Evolutionary conservation across 35 echinoderm and acorn worm species (phyloP).

Genomic region (Holothuria glaberrima): DNA sequence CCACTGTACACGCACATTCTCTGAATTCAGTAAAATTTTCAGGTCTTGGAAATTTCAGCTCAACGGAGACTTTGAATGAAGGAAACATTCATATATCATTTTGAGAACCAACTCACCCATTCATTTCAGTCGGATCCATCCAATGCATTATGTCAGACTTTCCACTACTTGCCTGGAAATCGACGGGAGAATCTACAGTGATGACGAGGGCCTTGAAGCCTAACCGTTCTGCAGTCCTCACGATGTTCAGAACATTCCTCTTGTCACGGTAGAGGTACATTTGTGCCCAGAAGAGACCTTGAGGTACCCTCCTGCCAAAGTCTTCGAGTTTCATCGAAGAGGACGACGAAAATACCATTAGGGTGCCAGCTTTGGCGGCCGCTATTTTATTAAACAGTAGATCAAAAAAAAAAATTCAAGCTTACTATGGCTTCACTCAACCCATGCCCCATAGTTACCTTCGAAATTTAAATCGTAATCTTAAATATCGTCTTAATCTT

Average conservation of each 20-base stretch:
- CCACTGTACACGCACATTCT: too few relatives aligned
- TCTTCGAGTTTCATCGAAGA: constrained; percentile 5
- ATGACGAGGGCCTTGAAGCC: constrained; percentile 79
- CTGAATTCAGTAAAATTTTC: too few relatives aligned
- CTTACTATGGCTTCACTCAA: too few relatives aligned
- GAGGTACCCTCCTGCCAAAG: neutral
- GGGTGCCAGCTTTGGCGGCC: neutral
- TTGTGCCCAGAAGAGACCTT: constrained; percentile 62
- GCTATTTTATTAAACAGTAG: too few relatives aligned
- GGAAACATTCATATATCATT: too few relatives aligned
- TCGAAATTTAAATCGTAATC: too few relatives aligned
- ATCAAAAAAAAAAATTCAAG: too few relatives aligned
- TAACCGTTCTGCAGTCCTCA: constrained; percentile 62
- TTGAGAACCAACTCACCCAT: too few relatives aligned
- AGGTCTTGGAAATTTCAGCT: too few relatives aligned
- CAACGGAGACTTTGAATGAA: too few relatives aligned
- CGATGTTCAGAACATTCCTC: constrained; percentile 30
- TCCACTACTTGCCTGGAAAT: neutral
- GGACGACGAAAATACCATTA: neutral
- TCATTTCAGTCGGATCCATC: neutral
- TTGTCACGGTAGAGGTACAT: constrained; percentile 53
- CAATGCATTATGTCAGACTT: neutral
- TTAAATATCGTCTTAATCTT: too few relatives aligned
- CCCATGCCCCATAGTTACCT: too few relatives aligned
- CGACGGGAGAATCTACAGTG: constrained; percentile 56